phyloP scores from a whole-genome alignment of 2,888 invertebrate species.

The Zeuzera pyrina region DNA sequence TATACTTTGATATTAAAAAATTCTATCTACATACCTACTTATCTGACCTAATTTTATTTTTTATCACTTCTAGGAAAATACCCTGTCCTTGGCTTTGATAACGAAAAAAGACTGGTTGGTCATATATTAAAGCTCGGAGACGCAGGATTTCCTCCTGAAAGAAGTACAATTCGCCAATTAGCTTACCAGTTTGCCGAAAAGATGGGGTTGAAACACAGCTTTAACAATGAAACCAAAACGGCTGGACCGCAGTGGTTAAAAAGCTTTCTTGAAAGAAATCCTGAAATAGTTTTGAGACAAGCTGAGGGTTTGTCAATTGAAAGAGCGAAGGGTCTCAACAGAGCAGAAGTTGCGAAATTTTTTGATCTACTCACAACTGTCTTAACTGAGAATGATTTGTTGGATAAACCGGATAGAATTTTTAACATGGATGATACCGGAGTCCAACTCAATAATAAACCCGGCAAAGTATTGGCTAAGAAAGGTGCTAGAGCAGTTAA shows the following conservation, averaged over 20 bases:
- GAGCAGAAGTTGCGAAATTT: slow-evolving; percentile 18
- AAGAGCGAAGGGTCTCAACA: slow-evolving; percentile 19
- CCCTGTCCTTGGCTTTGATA: slow-evolving; percentile 8
- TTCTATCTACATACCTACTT: slow-evolving; percentile 11
- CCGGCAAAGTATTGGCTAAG: slow-evolving; percentile 30
- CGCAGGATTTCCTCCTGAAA: slow-evolving; percentile 13
- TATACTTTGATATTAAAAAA: slow-evolving; percentile 7
- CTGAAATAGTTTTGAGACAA: slow-evolving; percentile 19
- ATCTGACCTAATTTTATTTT: slow-evolving; percentile 7
- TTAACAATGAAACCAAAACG: slow-evolving; percentile 19
- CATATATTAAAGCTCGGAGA: slow-evolving; percentile 15
- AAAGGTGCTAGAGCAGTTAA: slow-evolving; percentile 30
- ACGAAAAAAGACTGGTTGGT: slow-evolving; percentile 12
- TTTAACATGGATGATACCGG: slow-evolving; percentile 39
- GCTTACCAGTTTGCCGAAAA: slow-evolving; percentile 22
- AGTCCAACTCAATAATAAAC: too few relatives aligned
- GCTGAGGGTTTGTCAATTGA: slow-evolving; percentile 23
- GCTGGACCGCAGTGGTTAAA: slow-evolving; percentile 22
- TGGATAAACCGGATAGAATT: slow-evolving; percentile 23
- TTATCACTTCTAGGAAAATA: slow-evolving; percentile 7
- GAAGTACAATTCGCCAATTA: slow-evolving; percentile 15
- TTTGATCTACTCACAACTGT: slow-evolving; percentile 17
- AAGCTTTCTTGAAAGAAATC: slow-evolving; percentile 18
- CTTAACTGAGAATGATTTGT: slow-evolving; percentile 19
- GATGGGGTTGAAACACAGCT: slow-evolving; percentile 18